These are phyloP conservation scores for Bolinopsis microptera DNA, from an alignment of 37 sponge, comb jelly and placozoan genomes.

Conservation along the genomic window DNA sequence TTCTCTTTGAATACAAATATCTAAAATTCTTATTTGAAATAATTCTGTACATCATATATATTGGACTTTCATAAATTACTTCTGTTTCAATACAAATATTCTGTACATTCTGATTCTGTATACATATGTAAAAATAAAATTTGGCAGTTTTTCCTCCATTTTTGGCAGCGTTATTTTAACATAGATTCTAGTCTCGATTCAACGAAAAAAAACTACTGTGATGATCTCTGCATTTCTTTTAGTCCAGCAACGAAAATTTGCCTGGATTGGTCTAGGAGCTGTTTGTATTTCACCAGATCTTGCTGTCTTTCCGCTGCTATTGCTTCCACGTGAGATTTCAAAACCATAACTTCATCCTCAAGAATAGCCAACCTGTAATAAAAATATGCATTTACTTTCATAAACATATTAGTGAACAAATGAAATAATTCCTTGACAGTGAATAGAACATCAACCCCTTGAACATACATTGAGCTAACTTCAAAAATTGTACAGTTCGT, in stretches of 20 bases:
- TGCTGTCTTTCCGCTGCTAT: constrained; percentile 3
- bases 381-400: not conserved
- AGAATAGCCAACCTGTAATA: constrained; percentile 24
- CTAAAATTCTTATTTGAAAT: no score
- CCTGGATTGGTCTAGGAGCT: constrained; percentile 41
- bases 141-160: no score
- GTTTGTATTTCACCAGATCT: constrained; percentile 37
- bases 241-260: not conserved
- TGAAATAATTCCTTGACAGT: not conserved
- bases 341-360: constrained; percentile 43
- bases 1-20: no score
- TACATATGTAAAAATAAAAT: no score
- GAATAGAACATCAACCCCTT: not conserved
- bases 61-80: no score
- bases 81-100: no score
- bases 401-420: no score
- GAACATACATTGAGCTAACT: not conserved
- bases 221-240: not conserved
- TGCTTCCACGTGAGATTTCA: constrained; percentile 59
- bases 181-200: no score
- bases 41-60: no score
- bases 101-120: no score
- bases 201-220: not conserved
- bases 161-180: no score
- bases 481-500: not conserved